A percentile compares a stretch with the other conserved stretches of the same genome.
These are phyloP conservation scores for Zaprionus ghesquierei DNA, from an alignment of 1,140 invertebrate species.

Conservation along the genomic window DNA sequence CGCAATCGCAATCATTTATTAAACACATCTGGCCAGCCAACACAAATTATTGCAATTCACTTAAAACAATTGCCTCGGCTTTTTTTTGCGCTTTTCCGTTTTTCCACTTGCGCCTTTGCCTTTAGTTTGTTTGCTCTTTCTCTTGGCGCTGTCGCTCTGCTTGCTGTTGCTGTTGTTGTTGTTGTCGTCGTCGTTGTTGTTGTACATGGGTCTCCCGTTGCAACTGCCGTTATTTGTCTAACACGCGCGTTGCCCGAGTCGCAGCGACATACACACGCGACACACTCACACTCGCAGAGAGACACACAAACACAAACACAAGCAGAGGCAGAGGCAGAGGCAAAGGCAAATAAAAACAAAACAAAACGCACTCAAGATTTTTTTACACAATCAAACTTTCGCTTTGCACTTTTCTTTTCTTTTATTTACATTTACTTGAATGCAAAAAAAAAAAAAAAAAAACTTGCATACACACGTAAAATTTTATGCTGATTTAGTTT, in stretches of 20 bases:
- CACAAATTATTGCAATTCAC: slow-evolving; percentile 50
- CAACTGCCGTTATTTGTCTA: slow-evolving; percentile 34
- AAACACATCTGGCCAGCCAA: slow-evolving; percentile 73
- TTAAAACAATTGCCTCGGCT: slow-evolving; percentile 43
- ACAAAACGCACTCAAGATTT: slow-evolving; percentile 43
- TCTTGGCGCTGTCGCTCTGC: slow-evolving; percentile 6
- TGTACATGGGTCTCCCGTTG: slow-evolving; percentile 24
- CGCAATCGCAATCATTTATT: slow-evolving; percentile 75
- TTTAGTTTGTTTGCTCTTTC: slow-evolving; percentile 32
- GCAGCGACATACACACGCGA: slow-evolving; percentile 37
- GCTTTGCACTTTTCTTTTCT: slow-evolving; percentile 74
- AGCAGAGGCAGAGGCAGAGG: background rate
- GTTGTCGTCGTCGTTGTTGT: slow-evolving; percentile 7
- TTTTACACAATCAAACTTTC: slow-evolving; percentile 63
- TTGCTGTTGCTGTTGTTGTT: slow-evolving; percentile 14
- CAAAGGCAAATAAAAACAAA: slow-evolving; percentile 16
- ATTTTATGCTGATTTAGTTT: slow-evolving; percentile 27
- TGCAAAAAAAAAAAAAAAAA: slow-evolving; percentile 1
- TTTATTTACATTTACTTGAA: slow-evolving; percentile 40
- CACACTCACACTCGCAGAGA: background rate
- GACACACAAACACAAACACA: slow-evolving; percentile 4
- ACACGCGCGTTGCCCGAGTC: slow-evolving; percentile 10
- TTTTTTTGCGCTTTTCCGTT: slow-evolving; percentile 41
- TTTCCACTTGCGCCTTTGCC: slow-evolving; percentile 43
- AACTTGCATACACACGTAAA: background rate